These are phyloP conservation scores for Masticophis lateralis DNA, from an alignment of 2,797 vertebrate genomes.

Conservation along the genomic window DNA sequence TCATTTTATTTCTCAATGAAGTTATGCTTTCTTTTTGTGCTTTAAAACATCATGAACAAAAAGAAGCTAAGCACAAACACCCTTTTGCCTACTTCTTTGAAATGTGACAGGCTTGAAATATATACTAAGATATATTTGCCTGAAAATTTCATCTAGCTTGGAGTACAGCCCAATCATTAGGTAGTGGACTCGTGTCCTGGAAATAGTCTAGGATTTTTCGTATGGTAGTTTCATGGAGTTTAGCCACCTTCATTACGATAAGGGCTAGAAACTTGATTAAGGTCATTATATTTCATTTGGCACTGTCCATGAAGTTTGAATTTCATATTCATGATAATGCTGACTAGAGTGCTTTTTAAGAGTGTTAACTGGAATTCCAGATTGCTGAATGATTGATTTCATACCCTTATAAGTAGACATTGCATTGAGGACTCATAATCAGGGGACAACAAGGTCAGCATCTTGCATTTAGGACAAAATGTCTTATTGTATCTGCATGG, in stretches of 20 bases:
- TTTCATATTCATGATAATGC: not conserved
- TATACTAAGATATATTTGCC: not conserved
- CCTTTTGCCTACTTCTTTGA: not conserved
- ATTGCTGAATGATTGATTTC: not conserved
- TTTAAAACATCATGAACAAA: not conserved
- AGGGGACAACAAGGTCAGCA: not conserved
- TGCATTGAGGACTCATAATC: not conserved
- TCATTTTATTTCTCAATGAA: not conserved
- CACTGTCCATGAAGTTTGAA: not conserved
- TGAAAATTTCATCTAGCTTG: not conserved
- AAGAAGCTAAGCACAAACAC: not conserved
- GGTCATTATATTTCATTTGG: not conserved
- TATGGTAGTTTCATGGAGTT: not conserved
- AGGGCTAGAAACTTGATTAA: not conserved
- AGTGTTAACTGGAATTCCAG: not conserved
- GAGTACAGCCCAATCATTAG: not conserved
- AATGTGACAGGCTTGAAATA: not conserved
- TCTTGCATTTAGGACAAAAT: not conserved
- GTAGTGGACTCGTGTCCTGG: not conserved
- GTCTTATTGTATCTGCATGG: not conserved
- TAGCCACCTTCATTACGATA: not conserved
- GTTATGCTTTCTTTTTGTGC: not conserved
- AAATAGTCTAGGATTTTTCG: not conserved
- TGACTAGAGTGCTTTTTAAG: not conserved
- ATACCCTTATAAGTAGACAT: not conserved